Conservation (phyloP, 2,113 vertebrate species). For the Leiothrix lutea region DNA sequence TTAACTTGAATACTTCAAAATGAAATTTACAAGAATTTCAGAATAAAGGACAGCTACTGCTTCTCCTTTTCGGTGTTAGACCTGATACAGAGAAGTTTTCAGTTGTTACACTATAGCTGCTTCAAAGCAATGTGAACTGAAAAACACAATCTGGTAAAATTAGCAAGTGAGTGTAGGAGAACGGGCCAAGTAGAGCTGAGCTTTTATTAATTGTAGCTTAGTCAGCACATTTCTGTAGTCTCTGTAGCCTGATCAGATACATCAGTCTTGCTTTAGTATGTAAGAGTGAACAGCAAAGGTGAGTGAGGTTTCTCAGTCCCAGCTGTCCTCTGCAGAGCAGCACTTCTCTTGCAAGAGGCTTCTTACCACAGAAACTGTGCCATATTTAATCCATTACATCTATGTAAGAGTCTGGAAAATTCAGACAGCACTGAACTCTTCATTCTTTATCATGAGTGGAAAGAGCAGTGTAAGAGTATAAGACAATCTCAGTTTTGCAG, state of each 20-base stretch:
- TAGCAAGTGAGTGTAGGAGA: background rate
- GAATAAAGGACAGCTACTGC: background rate
- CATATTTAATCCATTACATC: background rate
- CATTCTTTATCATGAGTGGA: background rate
- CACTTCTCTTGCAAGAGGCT: background rate
- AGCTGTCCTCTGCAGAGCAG: background rate
- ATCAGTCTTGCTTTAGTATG: background rate
- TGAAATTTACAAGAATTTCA: background rate
- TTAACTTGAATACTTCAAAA: background rate
- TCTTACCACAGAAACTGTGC: background rate
- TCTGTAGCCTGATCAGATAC: background rate
- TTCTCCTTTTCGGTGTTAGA: background rate
- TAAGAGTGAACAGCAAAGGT: background rate
- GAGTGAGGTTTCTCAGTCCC: background rate
- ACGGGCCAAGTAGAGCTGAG: background rate
- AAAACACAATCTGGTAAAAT: background rate
- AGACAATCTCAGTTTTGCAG: background rate
- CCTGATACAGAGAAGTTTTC: background rate
- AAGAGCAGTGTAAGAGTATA: fast-evolving
- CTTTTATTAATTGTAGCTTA: background rate
- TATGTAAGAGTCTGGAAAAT: background rate
- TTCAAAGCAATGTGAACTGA: background rate
- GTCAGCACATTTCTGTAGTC: background rate
- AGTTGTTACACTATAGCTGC: background rate
- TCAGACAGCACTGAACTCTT: background rate